Conservation (phyloP, 1,140 invertebrate species). For the Augochlora pura region DNA sequence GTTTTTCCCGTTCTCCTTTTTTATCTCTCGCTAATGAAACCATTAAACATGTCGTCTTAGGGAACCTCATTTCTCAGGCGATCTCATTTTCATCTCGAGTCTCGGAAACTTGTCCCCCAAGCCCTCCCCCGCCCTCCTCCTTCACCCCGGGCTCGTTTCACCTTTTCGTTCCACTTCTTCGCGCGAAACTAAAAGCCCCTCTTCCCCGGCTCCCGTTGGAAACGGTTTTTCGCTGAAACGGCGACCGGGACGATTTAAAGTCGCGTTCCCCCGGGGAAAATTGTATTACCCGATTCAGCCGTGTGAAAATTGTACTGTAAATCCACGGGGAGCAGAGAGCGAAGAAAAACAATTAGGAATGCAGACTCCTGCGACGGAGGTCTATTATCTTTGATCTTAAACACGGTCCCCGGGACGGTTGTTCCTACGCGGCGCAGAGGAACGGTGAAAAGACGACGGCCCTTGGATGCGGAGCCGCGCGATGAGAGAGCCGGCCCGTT, state of each 20-base stretch:
- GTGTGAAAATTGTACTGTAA: constrained; percentile 43
- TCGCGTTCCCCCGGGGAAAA: constrained; percentile 24
- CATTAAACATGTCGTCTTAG: constrained; percentile 63
- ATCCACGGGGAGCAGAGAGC: constrained; percentile 4
- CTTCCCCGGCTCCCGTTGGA: background rate
- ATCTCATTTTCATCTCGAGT: constrained; percentile 62
- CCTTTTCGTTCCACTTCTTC: constrained; percentile 22
- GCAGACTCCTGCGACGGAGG: background rate
- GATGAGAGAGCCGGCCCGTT: too few species aligned
- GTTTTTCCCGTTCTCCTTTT: constrained; percentile 44
- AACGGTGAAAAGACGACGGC: too few species aligned
- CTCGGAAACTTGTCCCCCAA: constrained; percentile 35
- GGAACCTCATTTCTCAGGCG: constrained; percentile 52
- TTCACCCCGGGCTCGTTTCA: constrained; percentile 13
- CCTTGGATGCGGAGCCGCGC: too few species aligned
- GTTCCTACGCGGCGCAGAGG: too few species aligned
- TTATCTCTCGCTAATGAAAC: constrained; percentile 62
- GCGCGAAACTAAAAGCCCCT: constrained; percentile 46
- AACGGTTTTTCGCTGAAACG: constrained; percentile 36
- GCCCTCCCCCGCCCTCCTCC: too few species aligned
- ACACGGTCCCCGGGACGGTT: background rate
- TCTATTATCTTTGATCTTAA: background rate
- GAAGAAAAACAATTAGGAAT: constrained; percentile 36
- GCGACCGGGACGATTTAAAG: constrained; percentile 23
- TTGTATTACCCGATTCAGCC: constrained; percentile 37